Base-by-base conservation (phyloP, 1,140 invertebrate genomes). In the Aphaenogaster ashmeadi region DNA sequence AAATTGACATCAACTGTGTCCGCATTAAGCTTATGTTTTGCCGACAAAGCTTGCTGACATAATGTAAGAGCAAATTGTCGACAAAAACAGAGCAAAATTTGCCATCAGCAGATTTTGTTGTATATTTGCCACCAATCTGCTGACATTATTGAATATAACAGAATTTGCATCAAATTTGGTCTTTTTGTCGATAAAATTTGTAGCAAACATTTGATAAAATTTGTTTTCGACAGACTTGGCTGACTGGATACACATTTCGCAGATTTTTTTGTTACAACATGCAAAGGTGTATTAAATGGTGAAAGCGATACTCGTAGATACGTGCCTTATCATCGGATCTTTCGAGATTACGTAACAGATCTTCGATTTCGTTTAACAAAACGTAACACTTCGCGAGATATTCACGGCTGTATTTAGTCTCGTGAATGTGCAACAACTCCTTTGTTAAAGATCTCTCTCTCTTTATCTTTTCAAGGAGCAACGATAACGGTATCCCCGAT, bases 261-360 rank as follows among this genome's bases (percentile, higher is more conserved):
- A 47, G 11, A 8, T 13, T 44, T 52, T 36, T 21, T 60, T 58
- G 13, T 4, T 58, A 58, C 8, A 69, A 56, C 11, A 50, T 41
- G 5, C 7, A 36, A 18, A 7, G 27, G 66, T 79, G 18, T n/a
- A 50, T 79, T 38, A 36, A 66, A 67, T 9, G 18, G 66, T 38
- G 44, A 67, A 54, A 80, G 9, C 21, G 15, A 11, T 52, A 62
- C 13, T 67, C 8, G 7, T 81, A 84, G 8, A 60, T 75, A 84
- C 80, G 81, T 90, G 93, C 93, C 86, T 94, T 92, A 56, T 91
- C 83, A 60, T 94, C 93, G 72, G 91, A 93, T 27, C 80, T 88
- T 52, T 91, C 81, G 21, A 94, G 77, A 33, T 56, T 89, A 1
- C 69, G 77, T 27, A 93, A 52, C 56, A 94, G 66, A 78, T 87